Evolutionary conservation across 2,888 invertebrate species (phyloP).

Genomic region (Oxytorus armatus): DNA sequence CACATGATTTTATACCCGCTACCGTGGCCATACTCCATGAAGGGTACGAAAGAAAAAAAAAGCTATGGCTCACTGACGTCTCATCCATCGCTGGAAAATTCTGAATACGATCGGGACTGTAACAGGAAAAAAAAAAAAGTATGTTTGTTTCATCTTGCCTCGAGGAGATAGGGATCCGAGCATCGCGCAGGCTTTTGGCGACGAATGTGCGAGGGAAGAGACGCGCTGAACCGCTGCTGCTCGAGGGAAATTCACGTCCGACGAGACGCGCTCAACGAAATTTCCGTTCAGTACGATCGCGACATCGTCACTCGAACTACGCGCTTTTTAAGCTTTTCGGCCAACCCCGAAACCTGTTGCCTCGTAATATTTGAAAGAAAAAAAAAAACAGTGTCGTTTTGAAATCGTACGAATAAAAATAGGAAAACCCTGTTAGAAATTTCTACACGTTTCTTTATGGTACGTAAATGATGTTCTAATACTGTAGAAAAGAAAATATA

Average conservation of each 20-base stretch:
- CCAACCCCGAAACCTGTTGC: slow-evolving; percentile 20
- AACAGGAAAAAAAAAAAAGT: no score
- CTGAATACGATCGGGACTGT: no score
- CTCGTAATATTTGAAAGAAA: slow-evolving; percentile 1
- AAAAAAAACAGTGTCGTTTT: no score
- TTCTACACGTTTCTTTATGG: no score
- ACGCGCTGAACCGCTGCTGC: slow-evolving; percentile 8
- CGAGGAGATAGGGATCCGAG: slow-evolving; percentile 1
- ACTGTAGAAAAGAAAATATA: no score
- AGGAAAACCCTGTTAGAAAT: not conserved
- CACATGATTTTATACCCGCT: no score
- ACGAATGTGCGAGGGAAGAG: slow-evolving; percentile 15
- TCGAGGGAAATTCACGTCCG: slow-evolving; percentile 13
- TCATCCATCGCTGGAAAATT: no score
- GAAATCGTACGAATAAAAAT: not conserved
- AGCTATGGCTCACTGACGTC: no score
- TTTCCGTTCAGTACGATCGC: slow-evolving; percentile 66
- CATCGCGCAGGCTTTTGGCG: slow-evolving; percentile 51
- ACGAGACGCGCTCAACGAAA: slow-evolving; percentile 41
- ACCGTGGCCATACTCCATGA: no score
- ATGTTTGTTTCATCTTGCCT: not conserved
- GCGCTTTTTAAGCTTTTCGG: not conserved
- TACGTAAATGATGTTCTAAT: slow-evolving; percentile 15
- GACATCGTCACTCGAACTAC: slow-evolving; percentile 46
- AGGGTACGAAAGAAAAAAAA: no score